These are phyloP conservation scores for Helicolenus hilgendorfi DNA, from an alignment of 2,797 vertebrate genomes.

Conservation along the genomic window DNA sequence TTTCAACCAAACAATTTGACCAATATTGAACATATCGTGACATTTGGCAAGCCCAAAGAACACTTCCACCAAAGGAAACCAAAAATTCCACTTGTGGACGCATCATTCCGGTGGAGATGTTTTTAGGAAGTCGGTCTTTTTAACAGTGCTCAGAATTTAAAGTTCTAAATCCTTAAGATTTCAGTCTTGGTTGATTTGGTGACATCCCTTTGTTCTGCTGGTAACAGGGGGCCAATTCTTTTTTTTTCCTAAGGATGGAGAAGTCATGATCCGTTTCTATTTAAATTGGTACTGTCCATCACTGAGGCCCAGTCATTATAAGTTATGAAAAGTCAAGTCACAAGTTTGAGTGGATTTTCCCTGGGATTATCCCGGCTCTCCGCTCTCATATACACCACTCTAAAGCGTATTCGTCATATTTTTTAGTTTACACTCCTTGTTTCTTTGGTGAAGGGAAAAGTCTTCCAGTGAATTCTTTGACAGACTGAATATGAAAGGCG, in stretches of 20 bases:
- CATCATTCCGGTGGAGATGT: not conserved
- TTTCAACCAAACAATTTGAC: rapidly evolving
- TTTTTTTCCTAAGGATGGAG: not conserved
- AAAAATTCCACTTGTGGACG: no score
- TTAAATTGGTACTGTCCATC: constrained; percentile 12
- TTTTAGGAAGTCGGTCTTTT: not conserved
- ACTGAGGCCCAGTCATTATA: not conserved
- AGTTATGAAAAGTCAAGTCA: constrained; percentile 26
- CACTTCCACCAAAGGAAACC: no score
- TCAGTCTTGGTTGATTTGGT: not conserved
- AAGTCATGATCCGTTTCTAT: not conserved
- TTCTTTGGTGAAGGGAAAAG: constrained; percentile 19
- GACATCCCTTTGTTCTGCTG: not conserved
- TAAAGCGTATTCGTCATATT: constrained; percentile 40
- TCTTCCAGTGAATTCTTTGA: constrained; percentile 21
- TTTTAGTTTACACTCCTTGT: constrained; percentile 36
- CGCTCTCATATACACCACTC: constrained; percentile 7
- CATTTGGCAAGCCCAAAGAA: no score
- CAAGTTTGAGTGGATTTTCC: constrained; percentile 29
- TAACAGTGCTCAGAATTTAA: not conserved
- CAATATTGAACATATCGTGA: no score
- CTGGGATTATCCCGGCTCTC: constrained; percentile 41
- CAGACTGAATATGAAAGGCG: constrained; percentile 40
- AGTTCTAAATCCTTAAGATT: not conserved
- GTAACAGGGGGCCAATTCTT: not conserved